Evolutionary conservation across 2,113 vertebrate genomes (phyloP), one percentile per base, ranked within the genome.

Genomic region (Takifugu bimaculatus): DNA sequence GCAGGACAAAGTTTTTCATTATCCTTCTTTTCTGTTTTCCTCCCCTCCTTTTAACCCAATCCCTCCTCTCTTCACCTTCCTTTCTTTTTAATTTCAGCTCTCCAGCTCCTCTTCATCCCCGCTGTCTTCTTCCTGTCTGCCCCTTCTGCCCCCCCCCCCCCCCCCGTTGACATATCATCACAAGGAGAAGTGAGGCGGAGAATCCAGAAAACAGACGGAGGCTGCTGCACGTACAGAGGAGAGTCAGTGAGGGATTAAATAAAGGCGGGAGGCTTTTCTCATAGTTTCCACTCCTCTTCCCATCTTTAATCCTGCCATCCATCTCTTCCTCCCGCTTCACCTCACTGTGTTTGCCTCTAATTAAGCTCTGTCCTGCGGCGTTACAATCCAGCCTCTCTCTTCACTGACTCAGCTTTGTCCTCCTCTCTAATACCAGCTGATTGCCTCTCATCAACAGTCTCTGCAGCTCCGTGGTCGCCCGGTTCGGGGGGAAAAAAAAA

Each of bases 241-340:
- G 62, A 82, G 51, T 60, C 72, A 78, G 20, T 53, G 63, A 74
- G 67, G 74, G 77, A 74, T 78, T 27, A 79, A 81, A 80, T 72
- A 77, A 69, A 81, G 29, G 49, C 60, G 15, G 57, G 35, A 28
- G 45, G 68, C 56, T 49, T 58, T 55, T 55, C 51, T 55, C 28
- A 14, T 25, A 60, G 61, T 61, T 58, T 20, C n/a, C 35, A 35
- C 13, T 15, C 13, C 35, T 60, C 28, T 14, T 50, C 20, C 25
- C 50, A n/a, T 20, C 51, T 20, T n/a, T 13, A 28, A 26, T 26
- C 32, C 26, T 13, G 3, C 29, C 11, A 42, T 50, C 15, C 26
- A 47, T 5, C 54, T 59, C 54, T 15, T 28, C 48, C 48, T 35
- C 32, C 56, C 54, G 11, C 42, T 15, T 52, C 29, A 48, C 54